These are phyloP conservation scores for Pelecanoides urinatrix DNA, from an alignment of 2,113 vertebrate genomes.

Conservation along the genomic window DNA sequence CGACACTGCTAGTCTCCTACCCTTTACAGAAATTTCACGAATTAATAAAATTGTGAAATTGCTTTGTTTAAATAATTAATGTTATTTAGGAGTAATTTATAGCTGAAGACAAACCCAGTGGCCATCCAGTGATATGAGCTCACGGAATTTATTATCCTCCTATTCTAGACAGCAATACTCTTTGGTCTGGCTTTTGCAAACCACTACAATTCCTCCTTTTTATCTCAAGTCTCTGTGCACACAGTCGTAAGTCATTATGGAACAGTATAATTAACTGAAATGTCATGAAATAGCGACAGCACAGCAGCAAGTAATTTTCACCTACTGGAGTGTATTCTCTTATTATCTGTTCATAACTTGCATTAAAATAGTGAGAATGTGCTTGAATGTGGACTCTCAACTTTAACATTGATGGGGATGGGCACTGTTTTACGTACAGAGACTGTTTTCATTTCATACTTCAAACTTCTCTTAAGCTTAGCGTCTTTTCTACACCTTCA, in stretches of 20 bases:
- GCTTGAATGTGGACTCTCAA: background rate
- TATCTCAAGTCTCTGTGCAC: background rate
- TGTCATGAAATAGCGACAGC: background rate
- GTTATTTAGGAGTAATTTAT: background rate
- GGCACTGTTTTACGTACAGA: background rate
- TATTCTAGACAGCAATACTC: background rate
- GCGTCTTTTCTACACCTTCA: background rate
- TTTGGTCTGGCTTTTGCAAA: background rate
- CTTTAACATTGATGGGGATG: background rate
- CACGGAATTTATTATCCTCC: background rate
- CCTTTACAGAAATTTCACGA: background rate
- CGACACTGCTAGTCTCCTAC: background rate
- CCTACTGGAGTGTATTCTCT: background rate
- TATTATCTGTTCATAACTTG: background rate
- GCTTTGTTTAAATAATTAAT: background rate
- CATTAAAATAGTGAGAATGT: background rate
- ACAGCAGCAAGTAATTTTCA: slow-evolving; percentile 37
- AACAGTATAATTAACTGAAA: slow-evolving; percentile 37
- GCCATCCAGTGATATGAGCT: background rate
- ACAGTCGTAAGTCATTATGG: background rate
- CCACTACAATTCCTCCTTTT: background rate
- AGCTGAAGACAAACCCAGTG: background rate
- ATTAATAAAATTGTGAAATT: background rate
- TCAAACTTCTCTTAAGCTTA: background rate
- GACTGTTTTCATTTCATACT: background rate